Conservation (phyloP, 2,797 vertebrate genomes). For the Clarias platycephalus region DNA sequence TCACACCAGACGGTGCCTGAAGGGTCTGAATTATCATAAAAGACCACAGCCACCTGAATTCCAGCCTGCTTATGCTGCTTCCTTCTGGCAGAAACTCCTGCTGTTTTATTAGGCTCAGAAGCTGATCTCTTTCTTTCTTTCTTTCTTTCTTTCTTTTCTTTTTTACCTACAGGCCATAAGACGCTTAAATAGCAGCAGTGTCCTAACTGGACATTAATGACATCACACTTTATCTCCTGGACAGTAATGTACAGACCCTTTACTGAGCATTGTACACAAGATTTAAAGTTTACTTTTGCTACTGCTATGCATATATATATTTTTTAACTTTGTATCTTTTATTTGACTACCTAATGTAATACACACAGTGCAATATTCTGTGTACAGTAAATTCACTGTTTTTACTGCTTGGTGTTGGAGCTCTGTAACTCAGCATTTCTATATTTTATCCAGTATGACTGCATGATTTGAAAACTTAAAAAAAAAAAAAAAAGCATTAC, state of each 20-base stretch:
- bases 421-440: neutral
- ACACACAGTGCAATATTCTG: neutral
- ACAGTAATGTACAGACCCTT: conserved; percentile 1
- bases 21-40: neutral
- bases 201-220: neutral
- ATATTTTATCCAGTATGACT: neutral
- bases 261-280: neutral
- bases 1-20: neutral
- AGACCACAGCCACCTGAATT: neutral
- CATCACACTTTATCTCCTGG: neutral
- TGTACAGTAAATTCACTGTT: too few species aligned
- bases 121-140: too few species aligned
- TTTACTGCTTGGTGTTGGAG: neutral
- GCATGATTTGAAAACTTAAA: neutral
- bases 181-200: neutral
- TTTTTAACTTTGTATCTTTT: neutral
- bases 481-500: too few species aligned
- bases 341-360: neutral
- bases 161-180: neutral
- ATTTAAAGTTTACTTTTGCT: neutral
- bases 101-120: neutral
- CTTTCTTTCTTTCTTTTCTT: too few species aligned
- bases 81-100: neutral
- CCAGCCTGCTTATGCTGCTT: neutral
- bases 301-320: neutral